These are phyloP conservation scores for Cephalopachus bancanus DNA, from an alignment of 2,797 vertebrate genomes.

Conservation along the genomic window DNA sequence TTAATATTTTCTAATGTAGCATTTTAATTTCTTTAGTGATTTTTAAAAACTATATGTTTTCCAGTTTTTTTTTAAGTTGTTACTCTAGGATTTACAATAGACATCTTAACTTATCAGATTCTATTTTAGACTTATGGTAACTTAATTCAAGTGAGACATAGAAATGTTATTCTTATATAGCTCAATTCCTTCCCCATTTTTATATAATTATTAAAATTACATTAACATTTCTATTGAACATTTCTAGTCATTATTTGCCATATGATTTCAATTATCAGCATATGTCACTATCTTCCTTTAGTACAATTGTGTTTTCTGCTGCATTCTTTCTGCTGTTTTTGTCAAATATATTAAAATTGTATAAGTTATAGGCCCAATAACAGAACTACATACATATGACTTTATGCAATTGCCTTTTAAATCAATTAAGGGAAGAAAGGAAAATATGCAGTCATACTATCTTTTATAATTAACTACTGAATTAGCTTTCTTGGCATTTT, in stretches of 20 bases:
- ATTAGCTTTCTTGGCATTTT: not conserved
- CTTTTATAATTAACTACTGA: not conserved
- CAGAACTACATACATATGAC: not conserved
- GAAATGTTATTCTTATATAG: not conserved
- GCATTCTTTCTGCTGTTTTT: not conserved
- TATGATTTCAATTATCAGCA: not conserved
- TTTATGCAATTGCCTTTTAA: not conserved
- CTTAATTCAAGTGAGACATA: not conserved
- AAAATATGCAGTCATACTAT: not conserved
- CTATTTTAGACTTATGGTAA: not conserved
- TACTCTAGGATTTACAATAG: not conserved
- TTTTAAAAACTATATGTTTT: not conserved
- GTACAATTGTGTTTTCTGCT: not conserved
- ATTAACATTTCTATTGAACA: not conserved
- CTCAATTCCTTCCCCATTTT: not conserved
- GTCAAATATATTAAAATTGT: not conserved
- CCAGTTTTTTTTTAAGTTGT: not conserved
- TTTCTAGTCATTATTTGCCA: conserved; percentile 6
- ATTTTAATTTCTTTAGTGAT: not conserved
- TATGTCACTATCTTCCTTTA: not conserved
- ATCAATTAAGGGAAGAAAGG: not conserved
- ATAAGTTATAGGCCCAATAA: not conserved
- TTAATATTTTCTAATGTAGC: not conserved
- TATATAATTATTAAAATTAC: not conserved
- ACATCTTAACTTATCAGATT: not conserved